phyloP scores from a whole-genome alignment of 2,888 invertebrate genomes.

The Petrolisthes cinctipes region DNA sequence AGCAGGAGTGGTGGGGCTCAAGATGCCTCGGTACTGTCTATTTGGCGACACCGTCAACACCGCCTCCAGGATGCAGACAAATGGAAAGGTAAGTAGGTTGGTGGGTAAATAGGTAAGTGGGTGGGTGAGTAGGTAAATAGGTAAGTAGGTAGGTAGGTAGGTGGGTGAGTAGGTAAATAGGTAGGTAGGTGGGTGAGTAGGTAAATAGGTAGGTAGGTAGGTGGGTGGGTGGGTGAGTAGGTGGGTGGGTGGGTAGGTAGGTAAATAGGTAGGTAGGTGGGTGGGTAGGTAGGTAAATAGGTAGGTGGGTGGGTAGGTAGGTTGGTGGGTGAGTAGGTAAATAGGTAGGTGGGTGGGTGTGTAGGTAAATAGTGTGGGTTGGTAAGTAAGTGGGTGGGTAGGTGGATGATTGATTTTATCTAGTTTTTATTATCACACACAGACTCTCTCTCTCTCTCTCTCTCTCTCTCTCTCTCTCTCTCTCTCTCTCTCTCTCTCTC shows the following conservation, averaged over 20 bases:
- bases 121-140: no score
- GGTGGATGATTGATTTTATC: background rate
- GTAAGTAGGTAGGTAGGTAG: background rate
- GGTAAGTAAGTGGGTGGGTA: no score
- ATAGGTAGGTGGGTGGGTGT: no score
- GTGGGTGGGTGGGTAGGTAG: no score
- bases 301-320: no score
- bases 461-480: no score
- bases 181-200: background rate
- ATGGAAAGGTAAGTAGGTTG: slow-evolving; percentile 31
- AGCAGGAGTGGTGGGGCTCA: slow-evolving; percentile 62
- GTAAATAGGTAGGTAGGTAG: background rate
- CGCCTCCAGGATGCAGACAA: slow-evolving; percentile 63
- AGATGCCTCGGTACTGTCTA: slow-evolving; percentile 62
- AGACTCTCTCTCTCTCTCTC: no score
- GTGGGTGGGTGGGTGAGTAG: background rate
- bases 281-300: no score
- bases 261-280: no score
- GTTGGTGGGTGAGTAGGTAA: no score
- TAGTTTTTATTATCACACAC: background rate
- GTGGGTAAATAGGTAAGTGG: no score
- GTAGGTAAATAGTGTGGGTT: no score
- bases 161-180: background rate
- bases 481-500: background rate
- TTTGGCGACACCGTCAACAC: slow-evolving; percentile 65